A percentile compares a stretch with the other conserved stretches of the same genome.
These are phyloP conservation scores for Tauraco hartlaubi DNA, from an alignment of 2,797 vertebrate genomes.

Conservation along the genomic window DNA sequence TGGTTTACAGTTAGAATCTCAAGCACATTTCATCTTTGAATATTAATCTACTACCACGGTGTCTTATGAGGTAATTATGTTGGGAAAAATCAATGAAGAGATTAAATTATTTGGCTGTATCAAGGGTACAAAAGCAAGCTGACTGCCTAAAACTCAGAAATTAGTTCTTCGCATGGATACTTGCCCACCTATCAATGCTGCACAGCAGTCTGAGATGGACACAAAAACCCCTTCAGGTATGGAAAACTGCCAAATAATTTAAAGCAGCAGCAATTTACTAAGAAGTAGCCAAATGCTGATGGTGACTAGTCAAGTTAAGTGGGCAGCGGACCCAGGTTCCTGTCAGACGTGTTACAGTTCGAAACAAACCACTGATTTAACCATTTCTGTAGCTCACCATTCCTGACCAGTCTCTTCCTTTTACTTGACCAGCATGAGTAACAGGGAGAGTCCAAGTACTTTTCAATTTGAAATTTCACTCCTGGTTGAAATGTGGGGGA, in stretches of 20 bases:
- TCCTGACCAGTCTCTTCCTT: neutral
- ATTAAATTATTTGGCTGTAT: neutral
- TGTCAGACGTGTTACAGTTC: neutral
- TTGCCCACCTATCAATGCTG: neutral
- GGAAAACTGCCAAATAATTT: neutral
- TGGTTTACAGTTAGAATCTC: neutral
- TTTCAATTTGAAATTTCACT: neutral
- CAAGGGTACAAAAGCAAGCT: neutral
- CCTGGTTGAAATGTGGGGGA: neutral
- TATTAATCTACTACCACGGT: neutral
- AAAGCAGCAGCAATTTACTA: neutral
- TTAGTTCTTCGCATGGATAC: neutral
- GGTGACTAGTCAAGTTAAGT: neutral
- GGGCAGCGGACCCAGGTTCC: neutral
- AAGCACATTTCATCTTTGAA: neutral
- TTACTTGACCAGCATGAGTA: neutral
- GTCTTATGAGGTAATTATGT: neutral
- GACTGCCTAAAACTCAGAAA: neutral
- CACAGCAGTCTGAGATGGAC: neutral
- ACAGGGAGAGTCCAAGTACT: neutral
- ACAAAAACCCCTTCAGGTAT: neutral
- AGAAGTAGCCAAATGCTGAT: neutral
- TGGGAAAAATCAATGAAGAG: neutral
- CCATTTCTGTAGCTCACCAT: neutral
- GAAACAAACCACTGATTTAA: neutral